Evolutionary conservation across 30 jellyfish, hydroid and myxozoan genomes (phyloP).

Genomic region (Chrysaora quinquecirrha): DNA sequence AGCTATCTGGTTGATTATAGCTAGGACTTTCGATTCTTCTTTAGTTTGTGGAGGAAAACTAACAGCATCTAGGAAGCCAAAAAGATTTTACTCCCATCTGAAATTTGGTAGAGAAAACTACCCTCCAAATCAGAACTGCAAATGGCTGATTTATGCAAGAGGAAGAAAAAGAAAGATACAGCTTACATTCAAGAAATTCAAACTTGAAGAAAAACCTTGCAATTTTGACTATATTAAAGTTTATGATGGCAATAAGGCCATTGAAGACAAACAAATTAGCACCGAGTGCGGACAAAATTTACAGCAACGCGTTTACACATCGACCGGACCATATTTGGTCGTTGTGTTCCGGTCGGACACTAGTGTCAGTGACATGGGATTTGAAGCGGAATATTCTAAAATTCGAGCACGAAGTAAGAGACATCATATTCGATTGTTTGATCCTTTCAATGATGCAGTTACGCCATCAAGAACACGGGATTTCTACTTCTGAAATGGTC

Average conservation of each 20-base stretch:
- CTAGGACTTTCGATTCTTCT: too few species aligned
- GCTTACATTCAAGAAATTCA: conserved; percentile 49
- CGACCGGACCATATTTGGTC: conserved; percentile 40
- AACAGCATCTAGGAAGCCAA: conserved; percentile 39
- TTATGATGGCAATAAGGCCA: conserved; percentile 54
- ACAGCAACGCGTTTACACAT: conserved; percentile 20
- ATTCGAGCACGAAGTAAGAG: conserved; percentile 38
- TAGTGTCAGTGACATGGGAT: conserved; percentile 51
- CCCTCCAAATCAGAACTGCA: conserved; percentile 65
- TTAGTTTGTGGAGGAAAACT: conserved; percentile 69
- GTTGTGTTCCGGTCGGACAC: conserved; percentile 57
- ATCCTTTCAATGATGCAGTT: conserved; percentile 53
- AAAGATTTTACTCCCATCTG: conserved; percentile 54
- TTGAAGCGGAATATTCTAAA: conserved; percentile 39
- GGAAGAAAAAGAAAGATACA: conserved; percentile 30
- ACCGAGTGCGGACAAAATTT: conserved; percentile 54
- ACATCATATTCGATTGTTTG: conserved; percentile 51
- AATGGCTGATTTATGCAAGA: conserved; percentile 52
- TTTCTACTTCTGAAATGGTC: conserved; percentile 27
- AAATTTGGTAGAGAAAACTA: conserved; percentile 43
- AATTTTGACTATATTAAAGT: conserved; percentile 67
- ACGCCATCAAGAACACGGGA: conserved; percentile 52
- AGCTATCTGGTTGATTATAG: too few species aligned
- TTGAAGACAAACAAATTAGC: conserved; percentile 21
- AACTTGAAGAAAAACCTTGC: conserved; percentile 72